phyloP scores from a whole-genome alignment of 2,797 vertebrate species.

The Cyprinella venusta region DNA sequence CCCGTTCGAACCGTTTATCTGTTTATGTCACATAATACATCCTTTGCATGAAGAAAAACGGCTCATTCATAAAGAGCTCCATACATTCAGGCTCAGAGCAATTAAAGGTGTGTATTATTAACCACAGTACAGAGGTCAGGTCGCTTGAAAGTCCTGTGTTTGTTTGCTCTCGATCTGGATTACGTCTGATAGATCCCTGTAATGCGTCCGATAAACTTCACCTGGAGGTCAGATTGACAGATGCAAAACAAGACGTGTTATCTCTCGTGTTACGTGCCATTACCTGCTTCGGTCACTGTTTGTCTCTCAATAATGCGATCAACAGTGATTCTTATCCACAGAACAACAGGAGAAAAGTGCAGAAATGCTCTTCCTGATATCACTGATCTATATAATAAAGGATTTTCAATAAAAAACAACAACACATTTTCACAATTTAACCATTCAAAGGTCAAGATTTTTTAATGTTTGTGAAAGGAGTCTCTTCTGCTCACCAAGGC shows the following conservation, averaged over 20 bases:
- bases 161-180: slow-evolving; percentile 42
- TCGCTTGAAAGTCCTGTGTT: background rate
- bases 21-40: background rate
- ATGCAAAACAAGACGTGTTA: slow-evolving; percentile 38
- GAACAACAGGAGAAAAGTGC: background rate
- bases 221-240: slow-evolving; percentile 4
- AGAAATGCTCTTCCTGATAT: background rate
- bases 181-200: slow-evolving; percentile 13
- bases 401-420: background rate
- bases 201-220: slow-evolving; percentile 36
- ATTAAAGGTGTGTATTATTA: slow-evolving; percentile 36
- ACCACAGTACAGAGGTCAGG: slow-evolving; percentile 21
- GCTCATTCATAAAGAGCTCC: slow-evolving; percentile 1
- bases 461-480: background rate
- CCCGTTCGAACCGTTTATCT: background rate
- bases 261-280: background rate
- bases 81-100: background rate
- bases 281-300: background rate
- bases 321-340: slow-evolving; percentile 19
- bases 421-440: background rate
- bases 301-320: slow-evolving; percentile 1
- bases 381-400: background rate
- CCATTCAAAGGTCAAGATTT: too few relatives aligned
- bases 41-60: slow-evolving; percentile 5
- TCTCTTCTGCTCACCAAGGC: too few relatives aligned